Percentiles rank a stretch among this genome's conserved stretches.
Evolutionary conservation across 2,888 invertebrate genomes (phyloP).

Genomic region (Ctenicera cuprea): DNA sequence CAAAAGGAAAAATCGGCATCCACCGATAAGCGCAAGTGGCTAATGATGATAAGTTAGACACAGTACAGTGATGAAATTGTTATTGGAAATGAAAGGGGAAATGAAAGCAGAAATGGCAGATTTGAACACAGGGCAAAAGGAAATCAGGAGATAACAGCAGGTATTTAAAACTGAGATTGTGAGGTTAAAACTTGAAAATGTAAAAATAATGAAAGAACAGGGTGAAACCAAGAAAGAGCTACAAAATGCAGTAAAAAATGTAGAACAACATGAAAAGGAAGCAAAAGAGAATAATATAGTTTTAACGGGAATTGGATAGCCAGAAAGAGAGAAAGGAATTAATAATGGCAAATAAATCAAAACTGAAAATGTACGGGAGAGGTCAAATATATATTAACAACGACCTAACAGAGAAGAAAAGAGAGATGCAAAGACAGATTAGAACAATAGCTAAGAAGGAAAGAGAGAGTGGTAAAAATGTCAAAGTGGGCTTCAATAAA

Average conservation of each 20-base stretch:
- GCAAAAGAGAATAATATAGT: slow-evolving; percentile 15
- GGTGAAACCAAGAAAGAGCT: slow-evolving; percentile 13
- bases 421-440: no score
- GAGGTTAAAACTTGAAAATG: slow-evolving; percentile 12
- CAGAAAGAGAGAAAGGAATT: slow-evolving; percentile 18
- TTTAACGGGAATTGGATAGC: slow-evolving; percentile 16
- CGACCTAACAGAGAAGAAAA: no score
- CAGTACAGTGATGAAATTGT: neutral
- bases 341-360: slow-evolving; percentile 20
- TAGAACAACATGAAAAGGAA: slow-evolving; percentile 16
- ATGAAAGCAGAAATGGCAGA: slow-evolving; percentile 1
- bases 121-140: neutral
- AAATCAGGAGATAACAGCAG: neutral
- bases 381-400: no score
- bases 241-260: slow-evolving; percentile 7
- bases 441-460: no score
- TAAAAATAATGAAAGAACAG: slow-evolving; percentile 8
- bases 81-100: slow-evolving; percentile 2
- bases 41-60: slow-evolving; percentile 4
- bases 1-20: neutral
- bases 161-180: slow-evolving; percentile 7
- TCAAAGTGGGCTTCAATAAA: no score
- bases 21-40: neutral
- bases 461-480: no score
- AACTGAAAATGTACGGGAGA: slow-evolving; percentile 14